Evolutionary conservation across 2,888 invertebrate genomes (phyloP).

Genomic region (Drosophila ezoana): DNA sequence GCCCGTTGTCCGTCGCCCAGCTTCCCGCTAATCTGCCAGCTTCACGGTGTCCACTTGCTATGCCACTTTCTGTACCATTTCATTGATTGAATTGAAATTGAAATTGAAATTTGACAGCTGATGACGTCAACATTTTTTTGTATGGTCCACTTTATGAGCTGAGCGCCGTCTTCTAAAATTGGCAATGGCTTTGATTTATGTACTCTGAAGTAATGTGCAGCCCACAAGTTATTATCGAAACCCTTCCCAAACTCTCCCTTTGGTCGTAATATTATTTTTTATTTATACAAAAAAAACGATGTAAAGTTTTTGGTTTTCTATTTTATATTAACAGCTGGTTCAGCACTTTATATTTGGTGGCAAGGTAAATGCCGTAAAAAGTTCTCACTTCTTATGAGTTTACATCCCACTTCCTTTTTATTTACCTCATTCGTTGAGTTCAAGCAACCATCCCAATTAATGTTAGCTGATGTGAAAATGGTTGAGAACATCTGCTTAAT

Average conservation of each 20-base stretch:
- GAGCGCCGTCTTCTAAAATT: constrained; percentile 16
- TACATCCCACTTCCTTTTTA: not conserved
- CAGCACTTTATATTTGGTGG: constrained; percentile 80
- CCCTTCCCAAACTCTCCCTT: not conserved
- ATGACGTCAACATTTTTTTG: constrained; percentile 45
- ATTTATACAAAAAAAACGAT: constrained; percentile 23
- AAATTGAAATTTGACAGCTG: constrained; percentile 63
- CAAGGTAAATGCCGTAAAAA: constrained; percentile 71
- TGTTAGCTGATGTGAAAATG: not conserved
- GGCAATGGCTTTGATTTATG: constrained; percentile 14
- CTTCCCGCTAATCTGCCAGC: constrained; percentile 19
- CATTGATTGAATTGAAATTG: constrained; percentile 66
- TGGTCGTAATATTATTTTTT: constrained; percentile 13
- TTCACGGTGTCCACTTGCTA: constrained; percentile 59
- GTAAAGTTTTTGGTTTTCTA: constrained; percentile 50
- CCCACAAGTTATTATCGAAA: not conserved
- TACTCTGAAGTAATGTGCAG: not conserved
- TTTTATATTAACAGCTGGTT: constrained; percentile 70
- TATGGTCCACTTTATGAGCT: constrained; percentile 32
- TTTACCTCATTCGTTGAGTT: constrained; percentile 14
- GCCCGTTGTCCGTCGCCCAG: not conserved
- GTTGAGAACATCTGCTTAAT: not conserved
- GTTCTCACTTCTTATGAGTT: constrained; percentile 19
- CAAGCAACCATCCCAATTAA: constrained; percentile 13
- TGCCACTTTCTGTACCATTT: constrained; percentile 58